Conservation (phyloP, 2,797 vertebrate genomes). For the Falco naumanni region DNA sequence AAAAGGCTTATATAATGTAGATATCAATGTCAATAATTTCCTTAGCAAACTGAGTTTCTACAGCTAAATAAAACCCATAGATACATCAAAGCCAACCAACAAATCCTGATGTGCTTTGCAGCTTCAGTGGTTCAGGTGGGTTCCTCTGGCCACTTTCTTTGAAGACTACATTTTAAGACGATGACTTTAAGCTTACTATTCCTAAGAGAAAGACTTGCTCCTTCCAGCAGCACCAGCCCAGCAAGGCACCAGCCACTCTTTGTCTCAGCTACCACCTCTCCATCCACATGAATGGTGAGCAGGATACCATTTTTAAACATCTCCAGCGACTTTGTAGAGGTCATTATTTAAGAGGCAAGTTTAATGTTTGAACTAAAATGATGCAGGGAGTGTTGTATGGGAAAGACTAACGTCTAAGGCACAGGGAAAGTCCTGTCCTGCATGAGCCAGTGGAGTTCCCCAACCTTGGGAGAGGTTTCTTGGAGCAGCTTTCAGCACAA, state of each 20-base stretch:
- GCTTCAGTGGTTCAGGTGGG: neutral
- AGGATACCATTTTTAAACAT: neutral
- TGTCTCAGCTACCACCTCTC: neutral
- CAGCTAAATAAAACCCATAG: neutral
- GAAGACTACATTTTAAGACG: neutral
- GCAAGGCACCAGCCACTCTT: neutral
- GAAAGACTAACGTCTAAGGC: neutral
- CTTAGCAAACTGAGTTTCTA: slow-evolving; percentile 22
- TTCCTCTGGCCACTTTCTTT: neutral
- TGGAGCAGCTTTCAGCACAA: neutral
- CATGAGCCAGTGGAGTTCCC: neutral
- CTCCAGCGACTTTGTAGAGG: neutral
- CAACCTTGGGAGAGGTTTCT: neutral
- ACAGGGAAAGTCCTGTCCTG: neutral
- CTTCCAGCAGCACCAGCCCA: neutral
- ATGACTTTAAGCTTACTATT: neutral
- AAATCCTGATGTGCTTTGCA: slow-evolving; percentile 1
- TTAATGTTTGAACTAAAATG: neutral
- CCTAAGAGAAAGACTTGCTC: neutral
- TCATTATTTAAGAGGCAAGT: neutral
- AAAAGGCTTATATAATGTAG: neutral
- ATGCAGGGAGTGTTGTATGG: too few species aligned
- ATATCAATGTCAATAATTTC: neutral
- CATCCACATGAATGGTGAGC: neutral
- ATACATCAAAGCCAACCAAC: slow-evolving; percentile 5